Evolutionary conservation across 2,888 invertebrate genomes (phyloP).

Genomic region (Stenoptilia bipunctidactyla): DNA sequence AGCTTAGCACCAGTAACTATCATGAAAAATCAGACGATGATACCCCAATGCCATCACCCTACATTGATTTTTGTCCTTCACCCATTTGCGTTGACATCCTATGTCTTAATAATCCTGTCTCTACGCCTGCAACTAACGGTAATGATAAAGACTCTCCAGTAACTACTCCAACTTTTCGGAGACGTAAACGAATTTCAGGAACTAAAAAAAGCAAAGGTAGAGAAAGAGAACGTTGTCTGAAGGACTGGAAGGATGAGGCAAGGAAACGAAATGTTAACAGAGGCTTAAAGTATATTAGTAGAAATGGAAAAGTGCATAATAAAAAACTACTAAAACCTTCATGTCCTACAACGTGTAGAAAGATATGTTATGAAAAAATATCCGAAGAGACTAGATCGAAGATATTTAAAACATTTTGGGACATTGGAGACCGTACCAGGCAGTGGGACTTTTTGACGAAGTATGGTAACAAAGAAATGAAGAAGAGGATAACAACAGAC

Average conservation of each 20-base stretch:
- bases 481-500: constrained; percentile 4
- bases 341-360: constrained; percentile 7
- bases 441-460: constrained; percentile 8
- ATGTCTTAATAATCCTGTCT: constrained; percentile 5
- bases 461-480: constrained; percentile 4
- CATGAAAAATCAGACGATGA: constrained; percentile 1
- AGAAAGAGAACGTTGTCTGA: constrained; percentile 6
- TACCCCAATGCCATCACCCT: constrained; percentile 5
- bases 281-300: constrained; percentile 8
- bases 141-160: constrained; percentile 6
- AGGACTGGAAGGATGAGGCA: constrained; percentile 6
- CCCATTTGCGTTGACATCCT: constrained; percentile 1
- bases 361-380: constrained; percentile 7
- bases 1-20: too few species aligned
- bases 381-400: constrained; percentile 2
- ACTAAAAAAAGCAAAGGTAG: constrained; percentile 7
- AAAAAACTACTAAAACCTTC: constrained; percentile 7
- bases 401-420: constrained; percentile 9
- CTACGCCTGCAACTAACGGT: constrained; percentile 6
- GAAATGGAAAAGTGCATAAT: constrained; percentile 6
- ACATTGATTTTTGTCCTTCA: constrained; percentile 2
- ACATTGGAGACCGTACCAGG: constrained; percentile 6
- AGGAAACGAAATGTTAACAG: constrained; percentile 7
- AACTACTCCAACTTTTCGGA: neutral
- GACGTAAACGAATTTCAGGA: constrained; percentile 3